Percentiles rank a stretch among this genome's conserved stretches.
These are phyloP conservation scores for Potorous gilbertii DNA, from an alignment of 2,797 vertebrate genomes.

Conservation along the genomic window DNA sequence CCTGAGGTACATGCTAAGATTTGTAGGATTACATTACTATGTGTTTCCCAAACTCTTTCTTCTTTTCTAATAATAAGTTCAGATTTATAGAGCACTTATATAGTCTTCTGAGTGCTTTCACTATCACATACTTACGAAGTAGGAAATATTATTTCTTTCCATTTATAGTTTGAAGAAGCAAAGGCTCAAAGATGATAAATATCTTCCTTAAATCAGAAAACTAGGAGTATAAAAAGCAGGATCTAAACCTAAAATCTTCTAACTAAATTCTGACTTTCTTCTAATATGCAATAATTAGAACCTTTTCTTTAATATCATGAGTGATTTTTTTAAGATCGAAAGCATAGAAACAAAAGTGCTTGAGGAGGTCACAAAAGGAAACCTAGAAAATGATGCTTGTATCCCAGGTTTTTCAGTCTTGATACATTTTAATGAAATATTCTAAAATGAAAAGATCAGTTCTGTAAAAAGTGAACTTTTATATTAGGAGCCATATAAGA, in stretches of 20 bases:
- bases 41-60: neutral
- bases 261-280: neutral
- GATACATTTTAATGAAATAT: neutral
- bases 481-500: neutral
- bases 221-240: neutral
- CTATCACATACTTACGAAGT: neutral
- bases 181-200: neutral
- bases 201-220: neutral
- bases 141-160: neutral
- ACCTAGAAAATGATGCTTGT: neutral
- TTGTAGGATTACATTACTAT: neutral
- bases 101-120: neutral
- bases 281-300: no score
- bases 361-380: rapidly evolving
- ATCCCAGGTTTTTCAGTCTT: neutral
- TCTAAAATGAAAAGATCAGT: neutral
- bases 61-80: neutral
- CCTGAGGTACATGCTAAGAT: neutral
- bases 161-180: neutral
- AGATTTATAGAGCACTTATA: neutral
- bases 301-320: neutral
- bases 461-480: neutral
- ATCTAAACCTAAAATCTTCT: neutral
- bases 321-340: neutral
- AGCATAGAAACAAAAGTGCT: neutral